Evolutionary conservation across 1,140 invertebrate genomes (phyloP), one percentile per base, ranked within the genome.

Genomic region (Teleogryllus occipitalis): DNA sequence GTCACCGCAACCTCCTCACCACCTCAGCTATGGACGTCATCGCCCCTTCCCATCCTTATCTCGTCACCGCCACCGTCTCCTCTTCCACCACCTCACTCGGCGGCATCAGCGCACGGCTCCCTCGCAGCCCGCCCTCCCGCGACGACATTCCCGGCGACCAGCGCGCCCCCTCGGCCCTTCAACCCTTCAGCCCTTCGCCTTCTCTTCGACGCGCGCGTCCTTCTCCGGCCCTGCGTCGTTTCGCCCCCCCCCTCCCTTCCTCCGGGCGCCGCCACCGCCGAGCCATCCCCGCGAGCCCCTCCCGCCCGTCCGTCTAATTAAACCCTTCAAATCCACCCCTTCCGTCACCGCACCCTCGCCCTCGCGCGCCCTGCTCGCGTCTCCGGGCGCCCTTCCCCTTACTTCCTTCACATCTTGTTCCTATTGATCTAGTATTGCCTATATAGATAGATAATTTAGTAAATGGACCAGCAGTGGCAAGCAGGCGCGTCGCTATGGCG

Each of bases 391-490:
- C 21, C 47, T 22, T 47, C 76, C 47, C 48, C 76, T 47, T 48
- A n/a, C 12, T 48, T 47, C 78, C 74, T 79, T 79, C 78, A 79
- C 78, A 79, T 79, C 78, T 79, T 79, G 78, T 79, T 65, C 47
- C 78, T 79, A 79, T 79, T 79, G 78, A 79, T 79, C 78, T 79
- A 47, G 72, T 79, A 79, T 79, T 75, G 73, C 78, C 72, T 75
- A 75, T 75, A 79, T 79, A 79, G 78, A 79, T 79, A 75, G 78
- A 79, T 79, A 79, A 79, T 79, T 79, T 79, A 79, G 49, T 75
- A 79, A 79, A 79, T 79, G 78, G 78, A 79, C 78, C 78, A 79
- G 46, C 78, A 27, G 47, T 79, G 73, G 73, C 47, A 79, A 75
- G 49, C 39, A 65, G 2, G 7, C 10, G 54, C 10, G 54, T 65